Evolutionary conservation across 2,797 vertebrate genomes (phyloP), one percentile per base, ranked within the genome.

Genomic region (Scomberomorus guttatus): DNA sequence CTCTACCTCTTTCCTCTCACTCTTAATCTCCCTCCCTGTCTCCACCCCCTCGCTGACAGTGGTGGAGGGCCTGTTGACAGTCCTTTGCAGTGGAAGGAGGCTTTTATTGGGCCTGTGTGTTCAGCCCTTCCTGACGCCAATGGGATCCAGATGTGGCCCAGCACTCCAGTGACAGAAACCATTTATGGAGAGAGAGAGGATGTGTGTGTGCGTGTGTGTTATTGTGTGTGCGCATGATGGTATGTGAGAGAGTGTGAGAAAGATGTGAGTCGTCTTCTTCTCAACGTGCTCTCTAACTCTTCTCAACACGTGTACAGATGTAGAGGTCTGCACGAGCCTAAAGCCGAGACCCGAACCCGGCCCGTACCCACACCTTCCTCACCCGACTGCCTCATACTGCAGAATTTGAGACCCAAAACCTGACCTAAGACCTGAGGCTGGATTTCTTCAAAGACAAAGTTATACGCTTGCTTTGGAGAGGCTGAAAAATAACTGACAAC

Each of bases 71-170:
- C 77, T 84, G 89, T 75, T 89, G 91, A 88, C 84, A 89, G 88
- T 83, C 77, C 81, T 74, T 58, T 79, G 74, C 66, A 51, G 79
- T 83, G 80, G 82, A 86, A 72, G 76, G 81, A 81, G 81, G 69
- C 73, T 89, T 92, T 94, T 91, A 92, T 88, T 90, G 90, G 81
- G 79, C 78, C 83, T 86, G 71, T 72, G 76, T 81, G 85, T 85
- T 87, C 76, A 90, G 82, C 69, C 76, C 82, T 92, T 94, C 89
- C 91, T 89, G 86, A 79, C 76, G 76, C 84, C 90, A 90, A 90
- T 92, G 81, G 67, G 90, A 93, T 89, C 91, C 92, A 93, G 92
- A 93, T 93, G 93, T 92, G 86, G 81, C 73, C 67, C 62, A 9
- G 81, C 67, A 60, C 75, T 83, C 60, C 56, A 74, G 89, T 77